Evolutionary conservation across 2,113 vertebrate genomes (phyloP).

Genomic region (Epinephelus fuscoguttatus): DNA sequence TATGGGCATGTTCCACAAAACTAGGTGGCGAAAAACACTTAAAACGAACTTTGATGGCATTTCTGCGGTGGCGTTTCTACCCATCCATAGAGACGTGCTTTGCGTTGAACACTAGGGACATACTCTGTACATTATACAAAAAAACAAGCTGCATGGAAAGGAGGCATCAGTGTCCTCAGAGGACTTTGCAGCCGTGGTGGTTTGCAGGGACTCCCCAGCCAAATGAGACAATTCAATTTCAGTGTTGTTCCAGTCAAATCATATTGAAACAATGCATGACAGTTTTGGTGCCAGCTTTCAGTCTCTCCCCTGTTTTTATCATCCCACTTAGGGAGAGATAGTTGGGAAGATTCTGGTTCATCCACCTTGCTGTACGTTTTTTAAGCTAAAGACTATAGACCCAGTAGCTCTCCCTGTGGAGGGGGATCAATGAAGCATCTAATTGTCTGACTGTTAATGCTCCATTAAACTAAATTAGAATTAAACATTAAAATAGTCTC

Average conservation of each 20-base stretch:
- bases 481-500: conserved; percentile 29
- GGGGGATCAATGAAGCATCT: conserved; percentile 42
- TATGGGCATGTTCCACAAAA: too few species aligned
- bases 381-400: conserved; percentile 5
- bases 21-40: too few species aligned
- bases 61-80: too few species aligned
- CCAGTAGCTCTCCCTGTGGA: conserved; percentile 13
- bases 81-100: too few species aligned
- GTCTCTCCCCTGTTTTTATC: neutral
- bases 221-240: neutral
- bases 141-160: too few species aligned
- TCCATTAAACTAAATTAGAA: conserved; percentile 53
- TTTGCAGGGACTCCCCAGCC: neutral
- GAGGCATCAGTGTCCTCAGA: neutral
- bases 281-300: neutral
- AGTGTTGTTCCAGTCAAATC: neutral
- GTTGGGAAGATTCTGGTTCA: neutral
- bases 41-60: too few species aligned
- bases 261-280: neutral
- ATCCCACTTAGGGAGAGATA: neutral
- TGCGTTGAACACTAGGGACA: too few species aligned
- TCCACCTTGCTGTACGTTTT: conserved; percentile 3
- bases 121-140: too few species aligned
- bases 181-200: neutral
- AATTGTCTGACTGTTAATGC: conserved; percentile 60